Evolutionary conservation across 2,888 invertebrate species (phyloP).

Genomic region (Lathronympha strigana): DNA sequence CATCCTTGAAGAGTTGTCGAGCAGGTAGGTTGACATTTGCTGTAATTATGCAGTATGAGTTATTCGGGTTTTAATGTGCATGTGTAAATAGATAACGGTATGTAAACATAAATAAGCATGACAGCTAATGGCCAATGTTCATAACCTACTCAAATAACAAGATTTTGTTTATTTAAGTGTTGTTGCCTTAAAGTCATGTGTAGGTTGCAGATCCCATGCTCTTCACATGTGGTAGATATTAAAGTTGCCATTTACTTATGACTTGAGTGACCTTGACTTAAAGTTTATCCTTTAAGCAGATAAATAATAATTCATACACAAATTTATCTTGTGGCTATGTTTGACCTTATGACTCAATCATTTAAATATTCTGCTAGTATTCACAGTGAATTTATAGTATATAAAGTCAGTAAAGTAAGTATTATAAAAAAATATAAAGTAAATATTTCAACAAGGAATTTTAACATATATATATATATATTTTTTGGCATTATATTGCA

Average conservation of each 20-base stretch:
- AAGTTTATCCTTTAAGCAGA: background rate
- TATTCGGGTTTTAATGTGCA: background rate
- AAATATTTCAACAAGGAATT: no score
- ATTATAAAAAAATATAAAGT: no score
- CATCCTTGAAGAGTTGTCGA: constrained; percentile 68
- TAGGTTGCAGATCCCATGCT: background rate
- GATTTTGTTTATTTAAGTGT: background rate
- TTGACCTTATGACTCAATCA: no score
- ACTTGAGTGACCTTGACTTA: background rate
- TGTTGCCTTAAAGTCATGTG: background rate
- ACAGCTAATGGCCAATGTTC: background rate
- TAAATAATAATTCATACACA: background rate
- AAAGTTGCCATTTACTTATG: background rate
- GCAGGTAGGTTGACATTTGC: constrained; percentile 58
- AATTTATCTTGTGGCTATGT: no score
- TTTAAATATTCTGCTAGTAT: no score
- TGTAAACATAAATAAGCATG: constrained; percentile 9
- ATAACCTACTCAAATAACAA: background rate
- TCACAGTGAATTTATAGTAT: no score
- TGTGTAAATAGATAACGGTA: background rate
- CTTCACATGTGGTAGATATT: background rate
- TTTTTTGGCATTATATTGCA: no score
- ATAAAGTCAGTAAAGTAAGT: no score
- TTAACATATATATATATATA: no score
- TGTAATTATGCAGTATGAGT: background rate